Evolutionary conservation across 2,888 invertebrate genomes (phyloP), one percentile per base, ranked within the genome.

Genomic region (Caenorhabditis angaria): DNA sequence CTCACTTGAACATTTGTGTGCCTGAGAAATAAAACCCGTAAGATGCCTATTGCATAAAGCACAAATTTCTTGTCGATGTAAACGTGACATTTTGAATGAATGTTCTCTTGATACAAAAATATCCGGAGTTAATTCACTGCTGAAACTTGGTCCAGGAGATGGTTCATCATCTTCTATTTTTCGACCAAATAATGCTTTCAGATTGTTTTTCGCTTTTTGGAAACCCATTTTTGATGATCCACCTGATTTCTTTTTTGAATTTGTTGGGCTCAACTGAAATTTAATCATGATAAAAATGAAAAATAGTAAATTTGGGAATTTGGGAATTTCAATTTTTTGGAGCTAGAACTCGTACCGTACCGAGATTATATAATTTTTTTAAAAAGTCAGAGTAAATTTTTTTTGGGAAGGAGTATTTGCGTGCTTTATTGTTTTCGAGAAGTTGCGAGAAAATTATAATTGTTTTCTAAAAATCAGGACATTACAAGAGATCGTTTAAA

Each of bases 41-140:
- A 94, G 92, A 72, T 92, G 91, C 83, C 92, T 91, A 82, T 92
- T 92, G 87, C 94, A 94, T 87, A 92, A 92, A 14, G 92, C 91
- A 88, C 94, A 94, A 69, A 92, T 91, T 86, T 94, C 94, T 66
- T 92, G 93, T 87, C 93, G 93, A 35, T 92, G 91, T 83, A 93
- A 93, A 90, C 82, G 63, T 0, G 92, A 91, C 67, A 85, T 82
- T 72, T 88, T 88, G 75, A 93, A 78, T 50, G 77, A 66, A 65
- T 82, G 80, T 18, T 79, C 75, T 27, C 64, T 69, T 3, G 65
- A 18, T 29, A 66, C 32, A 51, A 62, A 56, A 2, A 68, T 59
- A 10, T 76, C 80, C 3, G 73, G 76, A 2, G 78, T 70, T n/a
- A 78, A 57, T 57, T 78, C 78, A 48, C 55, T 63, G 18, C 59